A percentile compares a stretch with the other conserved stretches of the same genome.
Evolutionary conservation across 37 sponge, comb jelly and placozoan genomes (phyloP).

Genomic region (Crambe crambe): DNA sequence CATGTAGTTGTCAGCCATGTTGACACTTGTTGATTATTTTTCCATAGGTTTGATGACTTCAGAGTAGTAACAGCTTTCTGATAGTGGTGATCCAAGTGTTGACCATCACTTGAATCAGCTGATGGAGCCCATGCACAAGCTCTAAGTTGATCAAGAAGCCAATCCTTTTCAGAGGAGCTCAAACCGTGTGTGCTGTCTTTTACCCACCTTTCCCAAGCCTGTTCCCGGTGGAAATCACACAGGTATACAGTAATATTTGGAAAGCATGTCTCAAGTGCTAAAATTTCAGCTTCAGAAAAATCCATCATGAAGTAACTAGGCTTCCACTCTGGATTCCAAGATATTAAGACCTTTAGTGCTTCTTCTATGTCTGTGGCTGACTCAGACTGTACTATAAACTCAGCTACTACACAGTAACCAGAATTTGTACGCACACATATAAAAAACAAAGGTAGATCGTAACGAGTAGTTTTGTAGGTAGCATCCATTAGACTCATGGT

Average conservation of each 20-base stretch:
- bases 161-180: constrained; percentile 19
- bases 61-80: neutral
- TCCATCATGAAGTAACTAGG: constrained; percentile 39
- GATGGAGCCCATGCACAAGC: constrained; percentile 42
- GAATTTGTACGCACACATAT: too few species aligned
- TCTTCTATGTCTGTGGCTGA: neutral
- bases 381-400: too few species aligned
- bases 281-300: too few species aligned
- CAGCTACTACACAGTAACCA: too few species aligned
- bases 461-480: too few species aligned
- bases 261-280: constrained; percentile 3
- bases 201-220: constrained; percentile 45
- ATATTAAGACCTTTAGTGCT: constrained; percentile 12
- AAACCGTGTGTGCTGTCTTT: constrained; percentile 43
- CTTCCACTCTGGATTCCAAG: constrained; percentile 50
- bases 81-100: neutral
- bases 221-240: constrained; percentile 57
- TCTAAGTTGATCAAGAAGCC: too few species aligned
- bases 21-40: neutral
- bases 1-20: neutral
- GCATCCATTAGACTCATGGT: too few species aligned
- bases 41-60: too few species aligned
- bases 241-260: constrained; percentile 26
- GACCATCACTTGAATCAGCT: neutral
- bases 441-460: too few species aligned